phyloP scores from a whole-genome alignment of 35 echinoderm and acorn worm genomes.

The Apostichopus californicus region DNA sequence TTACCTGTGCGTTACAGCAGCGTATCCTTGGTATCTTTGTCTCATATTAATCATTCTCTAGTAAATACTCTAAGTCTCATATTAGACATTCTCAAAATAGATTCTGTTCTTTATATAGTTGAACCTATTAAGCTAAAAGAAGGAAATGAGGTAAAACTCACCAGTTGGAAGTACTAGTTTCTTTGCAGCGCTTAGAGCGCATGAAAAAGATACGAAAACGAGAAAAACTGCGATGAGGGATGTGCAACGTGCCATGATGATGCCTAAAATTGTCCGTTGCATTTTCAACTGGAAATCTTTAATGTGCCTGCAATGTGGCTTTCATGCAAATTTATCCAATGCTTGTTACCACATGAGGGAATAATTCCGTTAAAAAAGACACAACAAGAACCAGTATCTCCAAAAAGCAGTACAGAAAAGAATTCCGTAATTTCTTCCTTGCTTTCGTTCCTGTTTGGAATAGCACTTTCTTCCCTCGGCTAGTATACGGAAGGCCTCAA shows the following conservation, averaged over 20 bases:
- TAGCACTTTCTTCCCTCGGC: slow-evolving; percentile 12
- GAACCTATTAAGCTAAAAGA: not conserved
- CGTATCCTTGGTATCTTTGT: too few species aligned
- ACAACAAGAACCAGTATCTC: slow-evolving; percentile 11
- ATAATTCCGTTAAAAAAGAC: slow-evolving; percentile 11
- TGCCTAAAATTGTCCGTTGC: slow-evolving; percentile 21
- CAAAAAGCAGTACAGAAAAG: not conserved
- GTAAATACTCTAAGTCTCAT: too few species aligned
- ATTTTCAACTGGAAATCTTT: slow-evolving; percentile 19
- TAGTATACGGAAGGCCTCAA: not conserved
- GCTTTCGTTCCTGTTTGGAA: not conserved
- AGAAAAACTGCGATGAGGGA: slow-evolving; percentile 34
- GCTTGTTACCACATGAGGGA: slow-evolving; percentile 26
- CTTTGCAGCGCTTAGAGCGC: slow-evolving; percentile 42
- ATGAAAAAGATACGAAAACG: slow-evolving; percentile 40
- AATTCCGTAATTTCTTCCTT: slow-evolving; percentile 5
- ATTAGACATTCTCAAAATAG: too few species aligned
- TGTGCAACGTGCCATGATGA: slow-evolving; percentile 36
- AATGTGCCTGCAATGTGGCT: slow-evolving; percentile 20
- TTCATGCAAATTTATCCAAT: slow-evolving; percentile 42
- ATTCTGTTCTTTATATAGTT: too few species aligned
- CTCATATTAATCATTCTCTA: too few species aligned
- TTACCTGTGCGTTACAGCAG: too few species aligned
- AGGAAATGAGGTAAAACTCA: slow-evolving; percentile 1
- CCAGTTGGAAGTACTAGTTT: slow-evolving; percentile 35